Conservation (phyloP, 2,797 vertebrate species). For the Bucorvus abyssinicus region DNA sequence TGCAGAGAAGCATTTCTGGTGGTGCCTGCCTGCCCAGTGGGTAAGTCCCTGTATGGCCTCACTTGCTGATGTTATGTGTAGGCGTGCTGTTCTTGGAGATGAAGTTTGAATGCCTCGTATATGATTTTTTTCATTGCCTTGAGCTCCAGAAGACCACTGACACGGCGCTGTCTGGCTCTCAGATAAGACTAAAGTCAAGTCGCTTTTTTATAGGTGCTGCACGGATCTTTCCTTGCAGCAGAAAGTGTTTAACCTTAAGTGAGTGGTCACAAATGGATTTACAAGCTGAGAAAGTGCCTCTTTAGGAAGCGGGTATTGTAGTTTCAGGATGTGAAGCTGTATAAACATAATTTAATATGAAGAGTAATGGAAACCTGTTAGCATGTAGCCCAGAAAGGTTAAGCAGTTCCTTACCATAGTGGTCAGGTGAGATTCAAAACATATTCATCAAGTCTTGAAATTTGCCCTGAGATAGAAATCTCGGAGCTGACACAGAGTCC, state of each 20-base stretch:
- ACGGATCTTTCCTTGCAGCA: background rate
- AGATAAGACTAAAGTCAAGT: background rate
- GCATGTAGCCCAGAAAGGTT: background rate
- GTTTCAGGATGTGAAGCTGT: background rate
- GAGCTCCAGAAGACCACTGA: background rate
- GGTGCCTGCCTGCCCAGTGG: background rate
- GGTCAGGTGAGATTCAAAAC: background rate
- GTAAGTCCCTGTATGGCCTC: background rate
- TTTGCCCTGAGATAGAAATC: background rate
- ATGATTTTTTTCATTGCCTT: background rate
- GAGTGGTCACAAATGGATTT: background rate
- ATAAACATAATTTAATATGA: background rate
- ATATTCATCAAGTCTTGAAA: background rate
- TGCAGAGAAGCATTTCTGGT: background rate
- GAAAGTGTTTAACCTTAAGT: background rate
- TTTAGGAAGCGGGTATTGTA: background rate
- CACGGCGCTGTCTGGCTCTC: background rate
- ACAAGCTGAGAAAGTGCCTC: background rate
- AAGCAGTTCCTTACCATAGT: background rate
- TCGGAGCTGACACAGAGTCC: background rate
- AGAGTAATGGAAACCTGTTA: background rate
- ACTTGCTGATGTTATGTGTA: accelerated
- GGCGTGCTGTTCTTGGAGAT: background rate
- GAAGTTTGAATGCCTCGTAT: background rate
- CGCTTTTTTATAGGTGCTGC: background rate